Evolutionary conservation across 2,888 invertebrate genomes (phyloP), one percentile per base, ranked within the genome.

Genomic region (Congeria kusceri): DNA sequence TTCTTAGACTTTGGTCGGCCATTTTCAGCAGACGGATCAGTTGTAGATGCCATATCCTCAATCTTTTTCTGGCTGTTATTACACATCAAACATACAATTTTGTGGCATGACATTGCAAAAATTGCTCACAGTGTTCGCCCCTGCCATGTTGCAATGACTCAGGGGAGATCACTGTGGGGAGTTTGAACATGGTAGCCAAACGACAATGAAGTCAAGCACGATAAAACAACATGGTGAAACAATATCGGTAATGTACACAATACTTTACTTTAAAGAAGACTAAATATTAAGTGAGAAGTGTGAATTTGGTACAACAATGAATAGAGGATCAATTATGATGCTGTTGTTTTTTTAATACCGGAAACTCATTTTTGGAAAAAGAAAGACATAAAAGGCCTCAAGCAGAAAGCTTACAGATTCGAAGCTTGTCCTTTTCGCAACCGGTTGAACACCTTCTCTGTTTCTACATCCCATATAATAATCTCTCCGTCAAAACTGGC

Each of bases 401-500:
- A 39, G 1, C 9, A 39, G 44, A 13, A 11, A 15, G 79, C 89
- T 78, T 86, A 92, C 92, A 89, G 77, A 68, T 88, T 87, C 20
- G 87, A 86, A 18, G 80, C 85, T 57, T 88, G 89, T 32, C 89
- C 90, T 77, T 90, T 91, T 5, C 92, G 80, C 25, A 93, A 86
- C 25, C 88, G 78, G 23, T 90, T 74, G 59, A 90, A 88, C 29
- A 92, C 83, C 70, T 90, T 91, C 84, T 93, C 91, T 23, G 92
- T 92, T 72, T 93, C 93, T 56, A 90, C 77, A 69, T 91, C 92
- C 93, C 93, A 93, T 5, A 93, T 89, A 57, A 89, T 89, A 23
- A 93, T 91, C 66, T 90, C 92, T 0, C 93, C 93, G 80, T 93
- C 93, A 85, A 90, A 93, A 63, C 92, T 90, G 5, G 88, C 93